Base-by-base conservation (phyloP, 2,888 invertebrate genomes). In the Campoplex capitator region DNA sequence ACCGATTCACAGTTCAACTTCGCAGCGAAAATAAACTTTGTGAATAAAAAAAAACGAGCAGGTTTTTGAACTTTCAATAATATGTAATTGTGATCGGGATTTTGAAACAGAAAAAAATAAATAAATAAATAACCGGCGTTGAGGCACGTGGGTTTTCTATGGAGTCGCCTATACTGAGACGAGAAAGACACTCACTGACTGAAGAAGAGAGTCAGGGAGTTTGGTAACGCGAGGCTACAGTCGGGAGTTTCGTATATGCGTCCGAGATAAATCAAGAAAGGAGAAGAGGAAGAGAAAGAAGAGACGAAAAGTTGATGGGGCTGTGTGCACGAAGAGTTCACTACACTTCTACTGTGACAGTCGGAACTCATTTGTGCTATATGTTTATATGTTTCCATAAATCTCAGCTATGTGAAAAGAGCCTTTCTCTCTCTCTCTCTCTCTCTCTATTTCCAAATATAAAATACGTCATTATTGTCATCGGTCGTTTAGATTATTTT, bases 211-310 rank as follows among this genome's bases (percentile, higher is more conserved):
- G 78, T 78, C 68, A 38, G 73, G 58, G 74, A 71, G 70, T 45
- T 62, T 38, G 76, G 77, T 68, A 79, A 70, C 79, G 58, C 28
- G 78, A 67, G 54, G 42, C 51, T 81, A 77, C 73, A 65, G 78
- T 75, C 71, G 71, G 81, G 83, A 77, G 86, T 77, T 86, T 68
- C 83, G 83, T 67, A 70, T 84, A 70, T 84, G 82, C 83, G 70
- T 83, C 81, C 62, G 75, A 79, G 85, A 85, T 88, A 88, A 88
- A 89, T 88, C 88, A 87, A 89, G 89, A 87, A 76, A 87, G 85
- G 85, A 86, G 86, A 87, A 83, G 85, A 88, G 86, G 85, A 86
- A 86, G 84, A 86, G 84, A 51, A 35, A 85, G 83, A 74, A 71
- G 81, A 77, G 84, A 73, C 51, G 65, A 83, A 80, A 70, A 65